These are phyloP conservation scores for Myopa testacea DNA, from an alignment of 2,888 invertebrate genomes.

Conservation along the genomic window DNA sequence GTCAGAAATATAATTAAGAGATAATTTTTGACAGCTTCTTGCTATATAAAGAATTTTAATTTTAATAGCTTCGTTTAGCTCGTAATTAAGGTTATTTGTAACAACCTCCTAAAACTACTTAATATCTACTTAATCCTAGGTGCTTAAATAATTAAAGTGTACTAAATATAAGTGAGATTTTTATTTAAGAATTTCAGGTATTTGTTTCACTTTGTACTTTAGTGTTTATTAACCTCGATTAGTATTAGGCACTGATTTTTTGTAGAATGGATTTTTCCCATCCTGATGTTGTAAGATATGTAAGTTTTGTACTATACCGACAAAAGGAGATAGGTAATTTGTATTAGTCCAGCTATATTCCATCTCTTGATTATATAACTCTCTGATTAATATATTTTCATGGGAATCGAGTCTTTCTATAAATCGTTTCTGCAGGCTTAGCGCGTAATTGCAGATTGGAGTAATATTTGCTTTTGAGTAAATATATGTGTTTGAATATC, in stretches of 20 bases:
- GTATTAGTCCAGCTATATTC: background rate
- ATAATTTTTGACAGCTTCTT: background rate
- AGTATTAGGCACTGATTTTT: too few relatives aligned
- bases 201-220: background rate
- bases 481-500: conserved; percentile 9
- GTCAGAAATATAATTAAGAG: too few relatives aligned
- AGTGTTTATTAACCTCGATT: background rate
- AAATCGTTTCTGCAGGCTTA: background rate
- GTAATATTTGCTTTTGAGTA: background rate
- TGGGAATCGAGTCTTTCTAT: background rate
- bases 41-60: too few relatives aligned
- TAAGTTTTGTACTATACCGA: background rate
- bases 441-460: background rate
- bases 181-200: too few relatives aligned
- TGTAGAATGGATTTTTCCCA: too few relatives aligned
- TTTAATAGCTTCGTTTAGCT: too few relatives aligned
- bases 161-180: too few relatives aligned
- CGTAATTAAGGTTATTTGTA: background rate
- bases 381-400: background rate
- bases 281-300: too few relatives aligned
- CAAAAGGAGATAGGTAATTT: background rate
- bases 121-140: background rate
- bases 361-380: background rate
- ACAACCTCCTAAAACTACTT: background rate
- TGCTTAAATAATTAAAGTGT: background rate